Conservation (phyloP, 92 coral and sea anemone genomes). For the Parazoanthus swiftii region DNA sequence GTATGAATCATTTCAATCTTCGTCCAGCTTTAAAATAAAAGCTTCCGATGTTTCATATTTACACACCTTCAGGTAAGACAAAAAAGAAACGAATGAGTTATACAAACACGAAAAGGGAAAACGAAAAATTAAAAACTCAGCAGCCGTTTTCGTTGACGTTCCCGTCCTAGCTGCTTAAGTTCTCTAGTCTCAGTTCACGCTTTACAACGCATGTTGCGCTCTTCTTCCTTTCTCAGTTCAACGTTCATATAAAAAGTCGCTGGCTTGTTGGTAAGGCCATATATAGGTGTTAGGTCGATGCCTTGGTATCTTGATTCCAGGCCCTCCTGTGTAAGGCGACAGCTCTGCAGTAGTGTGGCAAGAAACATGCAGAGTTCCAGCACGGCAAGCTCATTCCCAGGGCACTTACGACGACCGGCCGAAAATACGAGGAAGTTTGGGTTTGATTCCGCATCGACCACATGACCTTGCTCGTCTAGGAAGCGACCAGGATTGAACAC, state of each 20-base stretch:
- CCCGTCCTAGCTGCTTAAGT: too few species aligned
- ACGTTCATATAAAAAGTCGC: slow-evolving; percentile 20
- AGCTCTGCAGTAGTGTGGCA: slow-evolving; percentile 49
- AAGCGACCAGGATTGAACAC: slow-evolving; percentile 58
- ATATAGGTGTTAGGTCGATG: slow-evolving; percentile 24
- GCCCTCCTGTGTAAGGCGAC: slow-evolving; percentile 33
- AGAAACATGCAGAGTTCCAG: slow-evolving; percentile 52
- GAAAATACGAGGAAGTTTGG: slow-evolving; percentile 55
- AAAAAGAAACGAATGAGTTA: too few species aligned
- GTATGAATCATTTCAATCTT: too few species aligned
- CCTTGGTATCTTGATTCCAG: slow-evolving; percentile 28
- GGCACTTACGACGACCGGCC: slow-evolving; percentile 52
- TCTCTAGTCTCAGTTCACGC: background rate
- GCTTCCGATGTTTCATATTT: too few species aligned
- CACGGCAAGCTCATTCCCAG: slow-evolving; percentile 48
- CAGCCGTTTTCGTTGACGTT: too few species aligned
- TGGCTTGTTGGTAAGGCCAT: slow-evolving; percentile 22
- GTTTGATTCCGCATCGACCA: slow-evolving; percentile 25
- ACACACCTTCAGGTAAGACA: too few species aligned
- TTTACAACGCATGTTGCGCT: slow-evolving; percentile 8
- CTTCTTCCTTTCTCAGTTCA: slow-evolving; percentile 29
- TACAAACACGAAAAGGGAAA: too few species aligned
- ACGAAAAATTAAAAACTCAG: too few species aligned
- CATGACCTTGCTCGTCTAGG: slow-evolving; percentile 49
- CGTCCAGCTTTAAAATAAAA: too few species aligned